phyloP scores from a whole-genome alignment of 2,888 invertebrate genomes.

The Cheilosia vulpina region DNA sequence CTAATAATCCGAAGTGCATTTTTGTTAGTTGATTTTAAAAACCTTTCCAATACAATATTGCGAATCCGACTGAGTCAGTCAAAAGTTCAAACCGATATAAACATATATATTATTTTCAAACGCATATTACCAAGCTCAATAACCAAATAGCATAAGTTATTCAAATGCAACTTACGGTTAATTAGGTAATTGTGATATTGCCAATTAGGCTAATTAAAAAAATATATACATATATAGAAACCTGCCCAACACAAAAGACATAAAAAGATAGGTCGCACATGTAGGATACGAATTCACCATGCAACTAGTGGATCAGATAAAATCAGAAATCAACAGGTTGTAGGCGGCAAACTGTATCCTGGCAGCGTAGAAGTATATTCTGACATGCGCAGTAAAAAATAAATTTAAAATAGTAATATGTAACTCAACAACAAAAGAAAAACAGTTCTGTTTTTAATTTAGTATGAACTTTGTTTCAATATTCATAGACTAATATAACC shows the following conservation, averaged over 20 bases:
- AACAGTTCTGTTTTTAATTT: too few relatives aligned
- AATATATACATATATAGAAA: not conserved
- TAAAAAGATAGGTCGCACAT: not conserved
- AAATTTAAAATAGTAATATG: too few relatives aligned
- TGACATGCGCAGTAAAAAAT: too few relatives aligned
- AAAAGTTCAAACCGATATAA: constrained; percentile 15
- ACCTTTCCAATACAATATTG: not conserved
- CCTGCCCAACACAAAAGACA: not conserved
- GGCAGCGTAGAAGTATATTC: too few relatives aligned
- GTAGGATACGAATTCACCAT: constrained; percentile 24
- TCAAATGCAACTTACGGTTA: constrained; percentile 54
- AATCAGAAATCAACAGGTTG: too few relatives aligned
- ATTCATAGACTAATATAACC: too few relatives aligned
- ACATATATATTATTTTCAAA: constrained; percentile 38
- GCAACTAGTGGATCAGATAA: constrained; percentile 33
- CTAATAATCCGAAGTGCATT: constrained; percentile 48
- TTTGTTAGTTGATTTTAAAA: not conserved
- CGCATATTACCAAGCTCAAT: constrained; percentile 41
- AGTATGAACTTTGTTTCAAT: too few relatives aligned
- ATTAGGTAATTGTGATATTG: constrained; percentile 63
- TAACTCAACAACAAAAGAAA: too few relatives aligned
- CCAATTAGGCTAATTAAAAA: constrained; percentile 65
- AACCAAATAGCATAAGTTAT: constrained; percentile 45
- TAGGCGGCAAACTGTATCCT: too few relatives aligned
- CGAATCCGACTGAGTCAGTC: not conserved